Evolutionary conservation across 2,113 vertebrate species (phyloP), one percentile per base, ranked within the genome.

Genomic region (Neodontobutis hainanensis): DNA sequence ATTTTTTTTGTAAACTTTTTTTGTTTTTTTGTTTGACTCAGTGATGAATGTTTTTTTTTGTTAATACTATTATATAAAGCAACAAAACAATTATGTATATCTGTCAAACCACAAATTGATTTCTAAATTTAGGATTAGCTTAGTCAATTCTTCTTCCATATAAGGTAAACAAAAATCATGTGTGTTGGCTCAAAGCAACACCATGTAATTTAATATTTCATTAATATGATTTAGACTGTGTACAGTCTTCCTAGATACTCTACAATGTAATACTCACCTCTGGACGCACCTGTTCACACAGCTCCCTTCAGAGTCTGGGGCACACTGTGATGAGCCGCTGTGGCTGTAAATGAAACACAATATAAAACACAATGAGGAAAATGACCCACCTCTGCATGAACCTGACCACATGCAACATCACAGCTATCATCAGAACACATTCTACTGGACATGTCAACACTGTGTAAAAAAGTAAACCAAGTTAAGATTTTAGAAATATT

Each of bases 401-500:
- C 8, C 61, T 42, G 62, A 46, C 53, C 38, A 58, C 91, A 92
- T 90, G 90, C 90, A 84, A 52, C 43, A 43, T 65, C 61, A 58
- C 50, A 38, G 15, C 10, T 2, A 14, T 5, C 40, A 16, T 48
- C 62, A 65, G 68, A 80, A 73, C 81, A 15, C 46, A 65, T 67
- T 78, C 19, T 70, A 81, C 88, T 81, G 91, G 89, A 56, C 53
- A 71, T 64, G 68, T 85, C 70, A 92, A 93, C 93, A 92, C 91
- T 94, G 96, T 95, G 95, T 58, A 97, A 99, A 99, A 99, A 98
- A 98, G 96, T 99, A 98, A 99, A 98, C 97, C 97, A 94, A 94
- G 93, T 87, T 90, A 92, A 90, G 91, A 90, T 82, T 89, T 92
- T 93, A 94, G 94, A 94, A 85, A 93, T 93, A 93, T 93, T 68